These are phyloP conservation scores for Tetragonula carbonaria DNA, from an alignment of 2,888 invertebrate genomes.

Conservation along the genomic window DNA sequence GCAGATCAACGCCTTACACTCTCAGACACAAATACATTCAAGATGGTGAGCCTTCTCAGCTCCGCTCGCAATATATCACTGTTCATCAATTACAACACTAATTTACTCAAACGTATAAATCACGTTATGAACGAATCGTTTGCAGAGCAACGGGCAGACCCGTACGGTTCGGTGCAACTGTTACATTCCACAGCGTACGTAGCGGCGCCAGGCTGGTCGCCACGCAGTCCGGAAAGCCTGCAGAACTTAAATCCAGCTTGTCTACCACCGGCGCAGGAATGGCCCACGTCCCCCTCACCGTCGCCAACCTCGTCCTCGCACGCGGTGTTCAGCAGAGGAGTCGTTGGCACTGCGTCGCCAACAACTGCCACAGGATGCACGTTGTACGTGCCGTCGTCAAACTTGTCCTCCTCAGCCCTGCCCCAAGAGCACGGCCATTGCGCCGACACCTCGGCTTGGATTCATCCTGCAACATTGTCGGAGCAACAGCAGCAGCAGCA, in stretches of 20 bases:
- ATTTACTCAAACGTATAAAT: too few species aligned
- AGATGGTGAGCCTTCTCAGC: constrained; percentile 75
- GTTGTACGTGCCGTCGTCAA: constrained; percentile 79
- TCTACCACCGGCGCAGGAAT: constrained; percentile 75
- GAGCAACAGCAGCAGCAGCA: constrained; percentile 86
- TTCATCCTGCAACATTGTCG: constrained; percentile 81
- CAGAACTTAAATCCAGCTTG: constrained; percentile 68
- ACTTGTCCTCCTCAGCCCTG: constrained; percentile 66
- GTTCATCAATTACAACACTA: too few species aligned
- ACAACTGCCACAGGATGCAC: constrained; percentile 77
- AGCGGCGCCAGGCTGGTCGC: constrained; percentile 79
- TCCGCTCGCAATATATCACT: not conserved
- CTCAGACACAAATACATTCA: constrained; percentile 81
- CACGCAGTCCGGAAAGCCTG: constrained; percentile 80
- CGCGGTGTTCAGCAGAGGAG: constrained; percentile 68
- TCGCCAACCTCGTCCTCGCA: constrained; percentile 79
- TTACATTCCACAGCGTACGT: constrained; percentile 82
- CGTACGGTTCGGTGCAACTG: constrained; percentile 80
- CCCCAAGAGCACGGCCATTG: constrained; percentile 75
- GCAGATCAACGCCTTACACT: constrained; percentile 81
- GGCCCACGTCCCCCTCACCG: constrained; percentile 80
- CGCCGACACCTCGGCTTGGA: constrained; percentile 73
- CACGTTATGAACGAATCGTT: not conserved
- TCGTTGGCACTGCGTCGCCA: constrained; percentile 64
- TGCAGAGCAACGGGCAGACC: constrained; percentile 77